phyloP scores from a whole-genome alignment of 2,113 vertebrate genomes.

The Gadus chalcogrammus region DNA sequence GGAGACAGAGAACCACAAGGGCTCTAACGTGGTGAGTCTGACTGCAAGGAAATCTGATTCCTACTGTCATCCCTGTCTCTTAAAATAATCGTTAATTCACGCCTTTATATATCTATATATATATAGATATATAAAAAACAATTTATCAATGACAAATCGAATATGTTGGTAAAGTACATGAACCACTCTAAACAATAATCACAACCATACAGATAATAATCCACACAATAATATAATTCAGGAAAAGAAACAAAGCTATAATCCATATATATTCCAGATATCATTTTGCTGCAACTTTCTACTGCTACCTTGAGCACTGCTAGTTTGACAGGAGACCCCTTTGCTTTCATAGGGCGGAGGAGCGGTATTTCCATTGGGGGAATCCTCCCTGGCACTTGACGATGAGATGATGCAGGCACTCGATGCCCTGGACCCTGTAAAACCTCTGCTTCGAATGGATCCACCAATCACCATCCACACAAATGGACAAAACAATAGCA shows the following conservation, averaged over 20 bases:
- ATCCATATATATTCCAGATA: not conserved
- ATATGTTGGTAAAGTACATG: not conserved
- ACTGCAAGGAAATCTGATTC: not conserved
- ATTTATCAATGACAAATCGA: too few species aligned
- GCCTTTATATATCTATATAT: too few species aligned
- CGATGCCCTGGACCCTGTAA: constrained; percentile 35
- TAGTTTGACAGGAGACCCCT: not conserved
- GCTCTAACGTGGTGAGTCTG: constrained; percentile 39
- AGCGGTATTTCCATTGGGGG: constrained; percentile 25
- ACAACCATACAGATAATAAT: not conserved
- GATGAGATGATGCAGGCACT: constrained; percentile 54
- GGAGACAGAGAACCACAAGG: not conserved
- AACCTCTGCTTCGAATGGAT: constrained; percentile 7
- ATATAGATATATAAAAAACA: too few species aligned
- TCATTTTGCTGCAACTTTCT: not conserved
- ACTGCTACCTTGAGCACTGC: not conserved
- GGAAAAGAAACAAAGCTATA: not conserved
- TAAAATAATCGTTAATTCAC: not conserved
- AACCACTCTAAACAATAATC: not conserved
- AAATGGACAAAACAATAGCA: constrained; percentile 8
- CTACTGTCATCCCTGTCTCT: too few species aligned
- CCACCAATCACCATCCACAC: not conserved
- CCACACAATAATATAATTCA: not conserved
- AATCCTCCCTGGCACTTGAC: constrained; percentile 58
- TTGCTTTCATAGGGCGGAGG: constrained; percentile 41